These are phyloP conservation scores for Philypnodon macrostomus DNA, from an alignment of 2,797 vertebrate genomes.

Conservation along the genomic window DNA sequence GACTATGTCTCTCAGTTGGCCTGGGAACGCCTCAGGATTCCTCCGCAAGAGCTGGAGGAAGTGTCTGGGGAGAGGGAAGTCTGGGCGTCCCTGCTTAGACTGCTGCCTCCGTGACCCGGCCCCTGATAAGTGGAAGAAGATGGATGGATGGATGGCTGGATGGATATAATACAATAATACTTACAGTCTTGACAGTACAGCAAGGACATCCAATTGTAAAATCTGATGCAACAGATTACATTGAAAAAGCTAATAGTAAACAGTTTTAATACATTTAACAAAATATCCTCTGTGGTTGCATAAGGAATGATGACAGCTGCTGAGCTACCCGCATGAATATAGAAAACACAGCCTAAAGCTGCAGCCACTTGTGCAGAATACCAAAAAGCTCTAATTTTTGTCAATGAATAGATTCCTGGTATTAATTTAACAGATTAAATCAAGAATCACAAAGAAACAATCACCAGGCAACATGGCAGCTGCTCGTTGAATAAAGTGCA, in stretches of 20 bases:
- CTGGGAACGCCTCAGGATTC: too few species aligned
- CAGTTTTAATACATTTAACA: neutral
- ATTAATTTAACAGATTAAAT: conserved; percentile 42
- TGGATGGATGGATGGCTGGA: too few species aligned
- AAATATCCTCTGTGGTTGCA: neutral
- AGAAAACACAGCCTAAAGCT: conserved; percentile 3
- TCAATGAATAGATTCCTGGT: conserved; percentile 12
- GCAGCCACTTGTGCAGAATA: neutral
- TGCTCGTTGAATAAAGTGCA: conserved; percentile 23
- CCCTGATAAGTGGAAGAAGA: too few species aligned
- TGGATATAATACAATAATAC: too few species aligned
- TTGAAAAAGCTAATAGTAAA: neutral
- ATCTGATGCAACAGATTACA: neutral
- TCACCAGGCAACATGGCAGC: conserved; percentile 33
- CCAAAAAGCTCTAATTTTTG: neutral
- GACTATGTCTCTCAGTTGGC: too few species aligned
- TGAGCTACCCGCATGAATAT: neutral
- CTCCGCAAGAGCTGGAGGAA: too few species aligned
- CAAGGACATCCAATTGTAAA: neutral
- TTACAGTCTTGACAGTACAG: too few species aligned
- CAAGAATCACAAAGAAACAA: conserved; percentile 26
- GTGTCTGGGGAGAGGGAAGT: too few species aligned
- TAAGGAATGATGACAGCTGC: neutral
- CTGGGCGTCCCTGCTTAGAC: too few species aligned
- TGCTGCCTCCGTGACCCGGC: too few species aligned